Evolutionary conservation across 2,113 vertebrate genomes (phyloP).

Genomic region (Xenotilapia longispinis): DNA sequence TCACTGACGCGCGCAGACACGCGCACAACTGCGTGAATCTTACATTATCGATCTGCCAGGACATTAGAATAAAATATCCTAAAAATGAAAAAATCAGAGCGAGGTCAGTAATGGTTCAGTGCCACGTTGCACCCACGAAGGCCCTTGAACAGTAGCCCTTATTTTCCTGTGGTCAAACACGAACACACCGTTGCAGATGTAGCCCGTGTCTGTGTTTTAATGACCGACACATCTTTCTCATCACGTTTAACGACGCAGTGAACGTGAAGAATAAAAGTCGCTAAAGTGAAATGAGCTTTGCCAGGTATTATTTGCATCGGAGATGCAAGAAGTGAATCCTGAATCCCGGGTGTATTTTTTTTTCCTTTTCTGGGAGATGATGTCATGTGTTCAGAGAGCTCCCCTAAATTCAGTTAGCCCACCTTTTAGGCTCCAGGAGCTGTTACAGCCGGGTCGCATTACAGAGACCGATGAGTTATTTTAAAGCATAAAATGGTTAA

Average conservation of each 20-base stretch:
- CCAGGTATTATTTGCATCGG: not conserved
- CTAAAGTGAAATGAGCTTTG: not conserved
- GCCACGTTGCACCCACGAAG: not conserved
- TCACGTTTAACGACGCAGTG: conserved; percentile 21
- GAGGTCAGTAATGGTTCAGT: not conserved
- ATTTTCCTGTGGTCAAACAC: not conserved
- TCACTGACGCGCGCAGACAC: conserved; percentile 28
- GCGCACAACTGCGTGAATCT: not conserved
- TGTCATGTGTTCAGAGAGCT: conserved; percentile 25
- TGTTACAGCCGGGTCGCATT: not conserved
- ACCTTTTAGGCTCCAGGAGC: not conserved
- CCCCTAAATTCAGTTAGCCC: not conserved
- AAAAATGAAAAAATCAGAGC: not conserved
- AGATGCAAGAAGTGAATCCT: not conserved
- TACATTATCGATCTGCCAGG: not conserved
- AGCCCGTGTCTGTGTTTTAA: not conserved
- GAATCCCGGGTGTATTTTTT: not conserved
- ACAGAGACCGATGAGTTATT: not conserved
- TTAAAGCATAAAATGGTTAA: not conserved
- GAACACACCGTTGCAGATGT: not conserved
- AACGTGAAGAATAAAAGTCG: not conserved
- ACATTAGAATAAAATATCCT: not conserved
- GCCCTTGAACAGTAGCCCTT: not conserved
- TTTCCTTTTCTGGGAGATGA: not conserved
- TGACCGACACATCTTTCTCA: not conserved